Percentiles rank a stretch among this genome's conserved stretches.
Evolutionary conservation across 1,140 invertebrate species (phyloP).

Genomic region (Apolygus lucorum): DNA sequence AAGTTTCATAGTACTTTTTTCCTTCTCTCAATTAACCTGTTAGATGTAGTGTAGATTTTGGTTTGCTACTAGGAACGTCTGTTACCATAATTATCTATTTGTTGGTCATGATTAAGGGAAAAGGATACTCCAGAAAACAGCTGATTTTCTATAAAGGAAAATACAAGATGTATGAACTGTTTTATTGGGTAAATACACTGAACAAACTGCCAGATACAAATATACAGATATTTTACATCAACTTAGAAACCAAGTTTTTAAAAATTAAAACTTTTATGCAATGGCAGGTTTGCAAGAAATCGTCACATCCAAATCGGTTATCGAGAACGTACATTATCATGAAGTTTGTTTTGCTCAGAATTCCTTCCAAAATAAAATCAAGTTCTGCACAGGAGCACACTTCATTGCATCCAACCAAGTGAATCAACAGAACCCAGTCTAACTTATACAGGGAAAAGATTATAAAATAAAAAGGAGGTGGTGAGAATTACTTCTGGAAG

Average conservation of each 20-base stretch:
- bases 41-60: too few species aligned
- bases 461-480: not conserved
- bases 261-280: not conserved
- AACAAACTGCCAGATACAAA: slow-evolving; percentile 1
- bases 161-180: slow-evolving; percentile 7
- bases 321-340: too few species aligned
- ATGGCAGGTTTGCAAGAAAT: not conserved
- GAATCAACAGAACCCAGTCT: not conserved
- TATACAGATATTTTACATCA: slow-evolving; percentile 13
- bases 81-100: too few species aligned
- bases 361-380: not conserved
- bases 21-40: too few species aligned
- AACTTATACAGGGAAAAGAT: not conserved
- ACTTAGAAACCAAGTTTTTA: not conserved
- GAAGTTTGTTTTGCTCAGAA: too few species aligned
- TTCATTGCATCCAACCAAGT: not conserved
- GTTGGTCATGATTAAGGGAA: too few species aligned
- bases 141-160: slow-evolving; percentile 5
- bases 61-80: too few species aligned
- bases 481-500: slow-evolving; percentile 7
- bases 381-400: not conserved
- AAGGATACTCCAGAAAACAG: too few species aligned
- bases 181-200: not conserved
- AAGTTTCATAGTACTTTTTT: too few species aligned
- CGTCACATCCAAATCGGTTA: too few species aligned